Percentiles rank a stretch among this genome's conserved stretches.
Conservation (phyloP, 2,797 vertebrate species). For the Aeoliscus strigatus region DNA sequence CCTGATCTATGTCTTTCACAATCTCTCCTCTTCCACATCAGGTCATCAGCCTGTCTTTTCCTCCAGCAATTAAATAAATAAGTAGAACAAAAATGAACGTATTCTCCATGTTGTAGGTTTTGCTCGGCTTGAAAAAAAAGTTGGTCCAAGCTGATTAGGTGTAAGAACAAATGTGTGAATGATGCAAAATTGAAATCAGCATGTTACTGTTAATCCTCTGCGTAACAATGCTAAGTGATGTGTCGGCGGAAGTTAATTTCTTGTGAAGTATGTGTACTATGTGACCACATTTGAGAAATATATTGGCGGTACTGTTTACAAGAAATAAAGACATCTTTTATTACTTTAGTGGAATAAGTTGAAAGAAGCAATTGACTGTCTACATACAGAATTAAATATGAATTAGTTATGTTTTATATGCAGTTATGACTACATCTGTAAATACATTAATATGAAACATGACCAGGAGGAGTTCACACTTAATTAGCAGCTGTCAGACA, state of each 20-base stretch:
- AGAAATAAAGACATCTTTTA: neutral
- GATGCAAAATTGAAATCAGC: neutral
- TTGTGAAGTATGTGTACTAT: neutral
- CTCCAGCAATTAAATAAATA: constrained; percentile 11
- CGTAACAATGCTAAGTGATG: neutral
- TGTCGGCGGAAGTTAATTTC: neutral
- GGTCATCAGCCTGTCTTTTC: constrained; percentile 47
- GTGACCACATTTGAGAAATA: constrained; percentile 4
- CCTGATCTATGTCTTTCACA: constrained; percentile 51
- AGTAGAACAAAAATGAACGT: constrained; percentile 25
- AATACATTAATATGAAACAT: too few relatives aligned
- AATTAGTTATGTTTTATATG: too few relatives aligned
- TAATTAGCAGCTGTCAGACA: too few relatives aligned
- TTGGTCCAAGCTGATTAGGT: constrained; percentile 5
- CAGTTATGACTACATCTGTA: too few relatives aligned
- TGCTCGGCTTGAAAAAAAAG: constrained; percentile 4
- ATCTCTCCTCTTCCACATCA: constrained; percentile 41
- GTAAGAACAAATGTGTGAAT: constrained; percentile 9
- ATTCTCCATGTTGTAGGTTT: constrained; percentile 2
- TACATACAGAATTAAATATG: too few relatives aligned
- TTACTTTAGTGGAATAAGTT: too few relatives aligned
- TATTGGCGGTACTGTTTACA: neutral
- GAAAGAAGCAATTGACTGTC: too few relatives aligned
- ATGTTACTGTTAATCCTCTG: constrained; percentile 4
- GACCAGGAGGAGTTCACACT: too few relatives aligned